Conservation (phyloP, 2,113 vertebrate species). For the Boulengeromyrus knoepffleri region DNA sequence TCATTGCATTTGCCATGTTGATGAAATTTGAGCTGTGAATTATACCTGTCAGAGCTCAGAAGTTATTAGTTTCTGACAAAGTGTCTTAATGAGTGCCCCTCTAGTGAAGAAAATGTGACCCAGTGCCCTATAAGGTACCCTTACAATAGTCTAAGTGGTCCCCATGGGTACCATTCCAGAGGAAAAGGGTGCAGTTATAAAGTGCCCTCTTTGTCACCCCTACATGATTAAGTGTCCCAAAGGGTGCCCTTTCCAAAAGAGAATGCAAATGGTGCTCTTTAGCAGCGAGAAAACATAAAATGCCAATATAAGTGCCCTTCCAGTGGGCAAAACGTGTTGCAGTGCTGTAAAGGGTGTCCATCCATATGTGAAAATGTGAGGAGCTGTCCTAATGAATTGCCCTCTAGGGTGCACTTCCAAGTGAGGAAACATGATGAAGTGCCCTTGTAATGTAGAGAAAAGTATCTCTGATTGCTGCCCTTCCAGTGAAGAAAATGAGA, state of each 20-base stretch:
- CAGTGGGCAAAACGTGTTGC: background rate
- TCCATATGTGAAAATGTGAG: background rate
- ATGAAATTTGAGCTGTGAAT: background rate
- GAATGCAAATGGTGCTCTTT: background rate
- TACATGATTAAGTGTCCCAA: background rate
- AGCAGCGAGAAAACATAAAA: background rate
- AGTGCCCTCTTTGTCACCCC: background rate
- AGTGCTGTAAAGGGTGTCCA: background rate
- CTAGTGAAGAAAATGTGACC: background rate
- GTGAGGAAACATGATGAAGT: background rate
- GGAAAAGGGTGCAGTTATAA: background rate
- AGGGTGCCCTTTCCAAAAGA: background rate
- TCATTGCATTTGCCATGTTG: background rate
- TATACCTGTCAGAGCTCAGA: background rate
- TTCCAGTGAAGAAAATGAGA: background rate
- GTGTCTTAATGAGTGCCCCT: background rate
- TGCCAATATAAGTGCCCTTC: background rate
- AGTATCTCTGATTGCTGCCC: background rate
- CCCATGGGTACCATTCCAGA: background rate
- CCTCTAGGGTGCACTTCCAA: background rate
- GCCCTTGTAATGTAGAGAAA: background rate
- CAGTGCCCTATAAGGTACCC: background rate
- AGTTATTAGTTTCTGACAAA: background rate
- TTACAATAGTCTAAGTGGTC: background rate
- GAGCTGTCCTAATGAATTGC: background rate